Conservation (phyloP, 2,797 vertebrate species). For the Sternotherus odoratus region DNA sequence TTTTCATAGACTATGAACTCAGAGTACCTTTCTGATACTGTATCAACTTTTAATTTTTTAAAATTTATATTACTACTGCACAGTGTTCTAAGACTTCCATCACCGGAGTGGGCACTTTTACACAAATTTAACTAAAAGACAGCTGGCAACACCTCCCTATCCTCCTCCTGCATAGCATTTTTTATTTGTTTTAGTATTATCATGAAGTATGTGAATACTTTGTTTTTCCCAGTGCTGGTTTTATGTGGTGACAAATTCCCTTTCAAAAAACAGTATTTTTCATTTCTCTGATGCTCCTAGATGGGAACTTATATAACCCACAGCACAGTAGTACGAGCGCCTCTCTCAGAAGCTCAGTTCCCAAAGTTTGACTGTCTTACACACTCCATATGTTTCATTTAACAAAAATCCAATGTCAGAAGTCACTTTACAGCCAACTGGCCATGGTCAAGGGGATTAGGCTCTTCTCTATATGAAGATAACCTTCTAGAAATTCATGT, state of each 20-base stretch:
- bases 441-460: background rate
- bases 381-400: background rate
- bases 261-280: background rate
- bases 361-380: background rate
- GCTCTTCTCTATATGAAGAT: background rate
- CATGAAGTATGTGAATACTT: background rate
- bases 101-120: background rate
- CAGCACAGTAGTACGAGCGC: background rate
- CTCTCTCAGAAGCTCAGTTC: background rate
- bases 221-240: background rate
- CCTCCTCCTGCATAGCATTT: background rate
- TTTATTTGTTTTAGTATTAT: background rate
- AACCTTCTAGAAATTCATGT: background rate
- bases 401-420: background rate
- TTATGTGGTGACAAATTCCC: background rate
- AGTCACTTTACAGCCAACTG: background rate
- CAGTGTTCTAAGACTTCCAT: background rate
- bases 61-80: background rate
- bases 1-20: background rate
- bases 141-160: background rate
- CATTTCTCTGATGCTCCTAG: background rate
- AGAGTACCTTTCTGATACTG: background rate
- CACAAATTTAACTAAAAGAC: background rate
- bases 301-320: background rate
- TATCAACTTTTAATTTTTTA: background rate